phyloP scores from a whole-genome alignment of 1,140 invertebrate species.

The Aethina tumida region DNA sequence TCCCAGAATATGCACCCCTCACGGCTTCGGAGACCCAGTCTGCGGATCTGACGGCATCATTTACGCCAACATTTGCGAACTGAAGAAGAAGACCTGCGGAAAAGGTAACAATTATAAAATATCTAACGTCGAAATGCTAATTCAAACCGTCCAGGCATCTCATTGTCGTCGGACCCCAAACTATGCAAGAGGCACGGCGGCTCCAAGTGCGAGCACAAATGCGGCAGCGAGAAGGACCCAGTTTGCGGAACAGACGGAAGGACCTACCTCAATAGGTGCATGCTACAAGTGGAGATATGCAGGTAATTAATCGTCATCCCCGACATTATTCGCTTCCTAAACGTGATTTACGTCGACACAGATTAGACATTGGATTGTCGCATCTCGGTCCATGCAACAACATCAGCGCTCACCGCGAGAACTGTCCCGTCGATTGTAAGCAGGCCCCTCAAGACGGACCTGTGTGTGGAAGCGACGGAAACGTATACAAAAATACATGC shows the following conservation, averaged over 20 bases:
- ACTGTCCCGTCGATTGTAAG: constrained; percentile 78
- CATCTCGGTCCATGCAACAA: constrained; percentile 81
- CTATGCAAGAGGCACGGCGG: constrained; percentile 59
- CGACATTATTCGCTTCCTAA: neutral
- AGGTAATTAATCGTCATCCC: constrained; percentile 38
- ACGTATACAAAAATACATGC: constrained; percentile 88
- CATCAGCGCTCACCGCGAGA: constrained; percentile 75
- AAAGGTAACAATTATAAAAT: constrained; percentile 50
- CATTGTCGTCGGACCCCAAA: constrained; percentile 27
- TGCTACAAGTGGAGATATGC: constrained; percentile 79
- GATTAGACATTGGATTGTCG: constrained; percentile 51
- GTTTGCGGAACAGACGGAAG: constrained; percentile 85
- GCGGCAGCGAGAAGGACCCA: constrained; percentile 70
- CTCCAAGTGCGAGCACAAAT: constrained; percentile 67
- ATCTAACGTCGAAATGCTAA: constrained; percentile 4
- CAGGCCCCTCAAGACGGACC: constrained; percentile 75
- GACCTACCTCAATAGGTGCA: constrained; percentile 84
- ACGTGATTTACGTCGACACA: too few relatives aligned
- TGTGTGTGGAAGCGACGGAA: constrained; percentile 85
- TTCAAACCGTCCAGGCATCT: constrained; percentile 22
- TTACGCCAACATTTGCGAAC: constrained; percentile 82
- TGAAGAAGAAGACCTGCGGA: constrained; percentile 85
- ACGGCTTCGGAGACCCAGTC: constrained; percentile 65
- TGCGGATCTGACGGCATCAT: constrained; percentile 80
- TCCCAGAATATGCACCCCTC: constrained; percentile 67